These are phyloP conservation scores for Peromyscus eremicus DNA, from an alignment of 2,797 vertebrate species.

Conservation along the genomic window DNA sequence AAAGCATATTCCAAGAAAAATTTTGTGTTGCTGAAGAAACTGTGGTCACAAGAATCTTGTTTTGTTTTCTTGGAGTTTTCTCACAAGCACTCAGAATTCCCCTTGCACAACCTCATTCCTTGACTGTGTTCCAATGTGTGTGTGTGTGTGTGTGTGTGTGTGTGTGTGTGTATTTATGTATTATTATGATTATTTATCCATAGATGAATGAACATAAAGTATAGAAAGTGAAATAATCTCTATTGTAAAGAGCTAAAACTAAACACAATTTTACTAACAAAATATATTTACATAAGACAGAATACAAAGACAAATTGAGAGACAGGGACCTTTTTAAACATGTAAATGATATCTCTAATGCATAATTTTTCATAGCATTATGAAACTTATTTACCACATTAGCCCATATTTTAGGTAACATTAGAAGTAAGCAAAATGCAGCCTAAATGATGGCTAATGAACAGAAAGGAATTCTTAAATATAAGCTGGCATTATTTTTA, in stretches of 20 bases:
- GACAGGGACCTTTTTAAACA: not conserved
- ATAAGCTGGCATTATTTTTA: not conserved
- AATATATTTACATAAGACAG: not conserved
- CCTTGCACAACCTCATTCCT: not conserved
- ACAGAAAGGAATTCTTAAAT: not conserved
- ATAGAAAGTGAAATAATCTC: not conserved
- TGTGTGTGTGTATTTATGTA: not conserved
- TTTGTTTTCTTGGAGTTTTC: not conserved
- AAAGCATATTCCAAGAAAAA: not conserved
- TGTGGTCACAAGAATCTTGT: not conserved
- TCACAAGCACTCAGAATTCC: not conserved
- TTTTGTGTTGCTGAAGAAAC: not conserved
- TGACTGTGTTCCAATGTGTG: not conserved
- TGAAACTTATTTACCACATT: no score
- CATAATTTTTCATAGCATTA: not conserved
- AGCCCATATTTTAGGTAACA: not conserved
- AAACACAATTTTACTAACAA: not conserved
- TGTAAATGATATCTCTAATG: not conserved
- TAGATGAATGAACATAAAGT: not conserved
- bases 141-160: not conserved
- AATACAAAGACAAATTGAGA: not conserved
- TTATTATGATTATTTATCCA: not conserved
- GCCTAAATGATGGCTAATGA: not conserved
- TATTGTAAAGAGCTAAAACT: not conserved
- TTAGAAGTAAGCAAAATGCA: not conserved